These are phyloP conservation scores for Pygathrix nemaeus DNA, from an alignment of 2,113 vertebrate genomes.

Conservation along the genomic window DNA sequence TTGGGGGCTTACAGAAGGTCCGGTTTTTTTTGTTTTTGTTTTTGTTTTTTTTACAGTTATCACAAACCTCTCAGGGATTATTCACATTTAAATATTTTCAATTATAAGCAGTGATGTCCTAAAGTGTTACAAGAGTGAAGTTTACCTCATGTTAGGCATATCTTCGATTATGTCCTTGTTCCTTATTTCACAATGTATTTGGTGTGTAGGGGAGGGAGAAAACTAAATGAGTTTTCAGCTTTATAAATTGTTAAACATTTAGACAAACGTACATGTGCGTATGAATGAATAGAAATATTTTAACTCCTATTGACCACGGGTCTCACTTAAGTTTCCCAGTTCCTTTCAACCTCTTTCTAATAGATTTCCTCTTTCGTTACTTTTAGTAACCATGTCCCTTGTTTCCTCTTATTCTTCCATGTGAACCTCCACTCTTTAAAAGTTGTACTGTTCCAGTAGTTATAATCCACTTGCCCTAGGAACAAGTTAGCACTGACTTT, in stretches of 20 bases:
- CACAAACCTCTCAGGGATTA: neutral
- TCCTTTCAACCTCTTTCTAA: neutral
- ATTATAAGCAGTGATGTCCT: neutral
- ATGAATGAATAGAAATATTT: neutral
- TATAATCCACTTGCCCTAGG: neutral
- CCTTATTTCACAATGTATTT: neutral
- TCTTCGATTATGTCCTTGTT: neutral
- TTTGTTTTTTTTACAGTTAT: neutral
- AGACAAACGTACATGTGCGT: neutral
- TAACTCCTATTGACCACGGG: neutral
- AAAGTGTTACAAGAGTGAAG: neutral
- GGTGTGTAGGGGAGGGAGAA: neutral
- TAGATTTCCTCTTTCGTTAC: neutral
- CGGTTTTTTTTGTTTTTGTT: neutral
- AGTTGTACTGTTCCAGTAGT: neutral
- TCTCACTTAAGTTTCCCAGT: neutral
- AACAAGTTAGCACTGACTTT: neutral
- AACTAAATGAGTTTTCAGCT: neutral
- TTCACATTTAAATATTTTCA: neutral
- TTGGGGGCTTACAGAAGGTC: neutral
- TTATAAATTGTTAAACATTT: neutral
- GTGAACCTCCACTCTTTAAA: neutral
- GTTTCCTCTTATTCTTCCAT: neutral
- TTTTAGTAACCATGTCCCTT: neutral
- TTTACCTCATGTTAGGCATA: neutral